Conservation (phyloP, 2,888 invertebrate species). For the Leptarthrus brevirostris region DNA sequence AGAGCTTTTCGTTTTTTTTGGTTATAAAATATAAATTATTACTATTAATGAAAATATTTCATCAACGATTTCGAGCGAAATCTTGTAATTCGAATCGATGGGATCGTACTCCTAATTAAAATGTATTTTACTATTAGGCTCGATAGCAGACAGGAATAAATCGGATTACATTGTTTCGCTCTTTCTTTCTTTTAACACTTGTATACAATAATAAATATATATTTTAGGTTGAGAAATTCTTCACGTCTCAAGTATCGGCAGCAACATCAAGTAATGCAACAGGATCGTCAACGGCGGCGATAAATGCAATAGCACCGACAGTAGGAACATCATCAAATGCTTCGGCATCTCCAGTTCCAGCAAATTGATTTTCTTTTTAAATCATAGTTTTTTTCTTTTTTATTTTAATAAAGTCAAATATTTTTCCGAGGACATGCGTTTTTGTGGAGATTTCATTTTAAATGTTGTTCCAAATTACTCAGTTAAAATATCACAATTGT, state of each 20-base stretch:
- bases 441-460: conserved; percentile 29
- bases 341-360: conserved; percentile 65
- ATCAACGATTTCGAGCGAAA: no score
- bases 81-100: no score
- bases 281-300: conserved; percentile 61
- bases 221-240: conserved; percentile 65
- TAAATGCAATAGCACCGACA: conserved; percentile 51
- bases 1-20: no score
- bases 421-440: conserved; percentile 43
- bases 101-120: no score
- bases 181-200: no score
- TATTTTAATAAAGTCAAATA: conserved; percentile 44
- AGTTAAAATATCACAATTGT: conserved; percentile 21
- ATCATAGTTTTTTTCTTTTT: conserved; percentile 40
- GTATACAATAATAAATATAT: no score
- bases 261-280: conserved; percentile 59
- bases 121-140: no score
- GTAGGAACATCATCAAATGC: conserved; percentile 62
- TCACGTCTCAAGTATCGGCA: conserved; percentile 61
- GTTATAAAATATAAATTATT: no score
- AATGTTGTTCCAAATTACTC: conserved; percentile 11
- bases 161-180: no score
- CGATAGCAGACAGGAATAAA: no score
- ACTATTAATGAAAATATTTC: no score
- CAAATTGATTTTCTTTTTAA: conserved; percentile 61